A percentile compares a stretch with the other conserved stretches of the same genome.
These are phyloP conservation scores for Chymomyza amoena DNA, from an alignment of 2,888 invertebrate genomes.

Conservation along the genomic window DNA sequence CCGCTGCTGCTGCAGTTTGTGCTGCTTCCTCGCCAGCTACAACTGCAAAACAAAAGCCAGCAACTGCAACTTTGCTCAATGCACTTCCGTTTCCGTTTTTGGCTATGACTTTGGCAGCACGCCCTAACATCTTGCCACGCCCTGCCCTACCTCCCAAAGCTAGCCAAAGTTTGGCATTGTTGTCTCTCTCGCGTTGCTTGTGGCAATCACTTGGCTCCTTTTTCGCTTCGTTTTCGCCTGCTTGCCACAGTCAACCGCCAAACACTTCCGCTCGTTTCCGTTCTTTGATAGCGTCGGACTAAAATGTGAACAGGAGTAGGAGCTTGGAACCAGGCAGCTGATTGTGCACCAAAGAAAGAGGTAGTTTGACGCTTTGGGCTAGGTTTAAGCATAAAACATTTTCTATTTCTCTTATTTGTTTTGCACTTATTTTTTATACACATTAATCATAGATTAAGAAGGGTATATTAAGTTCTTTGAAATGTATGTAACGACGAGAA, in stretches of 20 bases:
- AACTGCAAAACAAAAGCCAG: slow-evolving; percentile 65
- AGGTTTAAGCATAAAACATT: slow-evolving; percentile 56
- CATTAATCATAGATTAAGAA: slow-evolving; percentile 14
- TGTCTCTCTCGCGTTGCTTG: slow-evolving; percentile 66
- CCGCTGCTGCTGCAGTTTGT: slow-evolving; percentile 13
- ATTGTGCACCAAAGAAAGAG: not conserved
- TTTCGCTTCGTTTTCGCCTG: not conserved
- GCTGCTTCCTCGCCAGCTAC: slow-evolving; percentile 16
- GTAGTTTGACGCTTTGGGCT: slow-evolving; percentile 6
- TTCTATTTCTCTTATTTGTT: slow-evolving; percentile 24
- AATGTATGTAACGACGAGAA: too few species aligned
- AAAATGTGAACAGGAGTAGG: too few species aligned
- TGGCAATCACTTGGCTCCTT: slow-evolving; percentile 66
- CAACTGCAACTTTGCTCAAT: slow-evolving; percentile 72
- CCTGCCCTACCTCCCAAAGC: slow-evolving; percentile 9
- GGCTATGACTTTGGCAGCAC: slow-evolving; percentile 4
- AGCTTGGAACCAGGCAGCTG: not conserved
- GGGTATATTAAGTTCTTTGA: not conserved
- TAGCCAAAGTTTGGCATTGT: slow-evolving; percentile 65
- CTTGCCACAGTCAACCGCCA: slow-evolving; percentile 53
- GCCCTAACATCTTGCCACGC: not conserved
- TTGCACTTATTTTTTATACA: slow-evolving; percentile 2
- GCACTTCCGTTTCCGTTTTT: slow-evolving; percentile 68
- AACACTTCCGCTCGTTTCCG: slow-evolving; percentile 56
- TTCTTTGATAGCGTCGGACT: slow-evolving; percentile 11